These are phyloP conservation scores for Lycaon pictus DNA, from an alignment of 2,113 vertebrate species.

Conservation along the genomic window DNA sequence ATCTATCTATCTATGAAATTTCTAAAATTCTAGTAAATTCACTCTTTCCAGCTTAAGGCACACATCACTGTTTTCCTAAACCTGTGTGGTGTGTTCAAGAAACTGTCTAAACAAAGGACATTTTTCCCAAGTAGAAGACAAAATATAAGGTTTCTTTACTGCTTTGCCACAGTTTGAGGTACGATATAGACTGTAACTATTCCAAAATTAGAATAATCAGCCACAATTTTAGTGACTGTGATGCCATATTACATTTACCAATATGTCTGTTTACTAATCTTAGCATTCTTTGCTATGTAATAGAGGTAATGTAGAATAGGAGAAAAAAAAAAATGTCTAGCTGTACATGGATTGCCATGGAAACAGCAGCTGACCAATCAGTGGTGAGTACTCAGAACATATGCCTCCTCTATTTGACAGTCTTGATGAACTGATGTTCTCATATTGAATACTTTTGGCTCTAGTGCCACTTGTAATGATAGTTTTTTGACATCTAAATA, in stretches of 20 bases:
- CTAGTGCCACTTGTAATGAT: constrained; percentile 9
- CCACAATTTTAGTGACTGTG: neutral
- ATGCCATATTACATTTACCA: neutral
- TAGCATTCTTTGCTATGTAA: constrained; percentile 57
- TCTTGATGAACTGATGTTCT: constrained; percentile 50
- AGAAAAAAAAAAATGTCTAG: neutral
- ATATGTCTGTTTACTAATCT: constrained; percentile 59
- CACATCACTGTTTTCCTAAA: neutral
- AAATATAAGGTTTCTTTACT: constrained; percentile 25
- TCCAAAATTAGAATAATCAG: constrained; percentile 1
- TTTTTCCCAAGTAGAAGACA: constrained; percentile 9
- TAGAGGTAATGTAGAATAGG: constrained; percentile 33
- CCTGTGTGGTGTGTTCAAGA: neutral
- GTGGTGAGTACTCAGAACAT: constrained; percentile 38
- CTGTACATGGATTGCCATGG: constrained; percentile 77
- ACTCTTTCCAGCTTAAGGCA: constrained; percentile 31
- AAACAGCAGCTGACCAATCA: constrained; percentile 79
- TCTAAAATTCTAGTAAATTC: neutral
- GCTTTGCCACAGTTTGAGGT: neutral
- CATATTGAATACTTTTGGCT: constrained; percentile 43
- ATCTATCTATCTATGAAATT: neutral
- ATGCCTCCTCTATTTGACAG: neutral
- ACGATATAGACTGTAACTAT: neutral
- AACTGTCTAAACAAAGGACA: neutral
- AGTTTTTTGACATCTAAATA: constrained; percentile 32